These are phyloP conservation scores for Luperina nickerlii DNA, from an alignment of 2,888 invertebrate species.

Conservation along the genomic window DNA sequence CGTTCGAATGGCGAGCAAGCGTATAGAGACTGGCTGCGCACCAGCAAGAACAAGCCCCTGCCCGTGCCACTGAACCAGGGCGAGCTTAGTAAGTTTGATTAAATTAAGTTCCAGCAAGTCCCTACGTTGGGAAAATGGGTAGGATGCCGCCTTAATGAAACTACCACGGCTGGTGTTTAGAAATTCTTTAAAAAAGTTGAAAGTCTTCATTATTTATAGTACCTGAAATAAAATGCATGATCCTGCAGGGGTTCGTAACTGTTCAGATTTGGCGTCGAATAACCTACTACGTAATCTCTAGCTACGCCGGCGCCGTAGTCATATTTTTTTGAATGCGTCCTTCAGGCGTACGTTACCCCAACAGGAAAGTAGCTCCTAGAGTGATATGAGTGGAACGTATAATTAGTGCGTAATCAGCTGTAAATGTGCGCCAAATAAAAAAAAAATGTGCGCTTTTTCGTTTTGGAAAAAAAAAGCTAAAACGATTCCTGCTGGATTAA, in stretches of 20 bases:
- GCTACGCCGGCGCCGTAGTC: too few species aligned
- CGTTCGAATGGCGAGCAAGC: conserved; percentile 90
- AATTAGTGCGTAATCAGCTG: too few species aligned
- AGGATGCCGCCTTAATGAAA: not conserved
- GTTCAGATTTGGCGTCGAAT: not conserved
- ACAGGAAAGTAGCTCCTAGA: too few species aligned
- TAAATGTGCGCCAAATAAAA: too few species aligned
- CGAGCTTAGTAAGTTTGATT: conserved; percentile 88
- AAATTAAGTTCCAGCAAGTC: not conserved
- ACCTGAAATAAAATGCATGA: not conserved
- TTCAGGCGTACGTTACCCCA: too few species aligned
- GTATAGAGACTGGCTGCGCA: conserved; percentile 91
- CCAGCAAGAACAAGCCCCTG: conserved; percentile 91
- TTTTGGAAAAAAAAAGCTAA: too few species aligned
- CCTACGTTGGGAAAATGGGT: not conserved
- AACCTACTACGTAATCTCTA: not conserved
- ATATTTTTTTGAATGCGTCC: too few species aligned
- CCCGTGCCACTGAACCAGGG: conserved; percentile 92
- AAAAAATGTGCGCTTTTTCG: too few species aligned
- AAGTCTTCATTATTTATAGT: not conserved
- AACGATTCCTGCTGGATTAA: too few species aligned
- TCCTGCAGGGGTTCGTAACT: not conserved
- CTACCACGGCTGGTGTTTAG: too few species aligned
- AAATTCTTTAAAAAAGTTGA: too few species aligned
- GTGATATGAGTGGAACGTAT: too few species aligned